Base-by-base conservation (phyloP, 2,888 invertebrate species). In the Sthenelais limicola region DNA sequence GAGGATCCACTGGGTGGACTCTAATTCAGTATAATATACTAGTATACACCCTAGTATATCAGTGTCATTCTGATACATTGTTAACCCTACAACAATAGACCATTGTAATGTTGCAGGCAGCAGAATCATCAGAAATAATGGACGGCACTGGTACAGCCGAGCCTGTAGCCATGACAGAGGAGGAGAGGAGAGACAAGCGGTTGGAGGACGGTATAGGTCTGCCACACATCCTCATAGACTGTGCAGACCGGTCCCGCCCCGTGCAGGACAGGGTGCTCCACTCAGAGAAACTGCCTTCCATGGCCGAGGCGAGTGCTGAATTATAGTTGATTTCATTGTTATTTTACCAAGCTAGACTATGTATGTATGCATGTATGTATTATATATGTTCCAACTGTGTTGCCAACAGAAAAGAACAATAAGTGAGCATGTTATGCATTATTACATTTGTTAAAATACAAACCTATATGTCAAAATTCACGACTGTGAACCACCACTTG, bases 191-290 rank as follows among this genome's bases (percentile, higher is more conserved):
- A 26, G 76, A 80, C 56, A 75, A 73, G 49, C 72, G 77, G 21
- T 74, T 79, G 18, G 85, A 83, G 51, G 83, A 84, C 32, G 78
- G 82, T 5, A 80, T 84, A 18, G 87, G 87, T 18, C 77, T 88
- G 0, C 86, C 86, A 4, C 80, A 85, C 71, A 76, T 87, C 32
- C 38, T 85, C 21, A 71, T 87, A 3, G 86, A 87, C 75, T 85
- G 85, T 69, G 71, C 74, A 3, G 58, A 77, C 12, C 66, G 76
- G 26, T 76, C 79, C 21, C 73, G 73, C 26, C 72, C 73, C 81
- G 51, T 43, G 7, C 24, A 58, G 21, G 43, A 5, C 7, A 30
- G 35, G 18, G 56, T 77, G 21, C 32, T 73, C 15, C 72, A 75
- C 5, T 32, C 28, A 43, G 69, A 67, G 24, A 80, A 79, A 74